Conservation (phyloP, 1,140 invertebrate species). For the Ceratosolen solmsi region DNA sequence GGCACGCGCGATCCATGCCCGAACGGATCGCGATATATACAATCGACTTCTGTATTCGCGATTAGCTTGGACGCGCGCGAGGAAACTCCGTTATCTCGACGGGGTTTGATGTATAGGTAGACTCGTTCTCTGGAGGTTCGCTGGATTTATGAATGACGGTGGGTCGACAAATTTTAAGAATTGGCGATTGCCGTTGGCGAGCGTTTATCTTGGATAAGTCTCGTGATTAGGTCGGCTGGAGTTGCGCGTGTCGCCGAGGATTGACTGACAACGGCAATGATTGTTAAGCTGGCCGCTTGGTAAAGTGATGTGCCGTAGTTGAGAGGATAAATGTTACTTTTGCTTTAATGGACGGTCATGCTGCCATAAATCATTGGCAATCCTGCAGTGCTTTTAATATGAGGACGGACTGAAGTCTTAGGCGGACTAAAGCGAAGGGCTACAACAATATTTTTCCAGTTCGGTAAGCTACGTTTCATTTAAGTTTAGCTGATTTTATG, state of each 20-base stretch:
- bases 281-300: background rate
- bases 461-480: slow-evolving; percentile 16
- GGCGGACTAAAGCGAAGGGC: background rate
- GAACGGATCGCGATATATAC: no score
- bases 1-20: background rate
- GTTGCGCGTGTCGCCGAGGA: background rate
- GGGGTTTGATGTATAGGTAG: background rate
- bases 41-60: no score
- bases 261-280: background rate
- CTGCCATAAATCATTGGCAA: background rate
- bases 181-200: no score
- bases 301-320: background rate
- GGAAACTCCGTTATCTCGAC: no score
- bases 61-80: no score
- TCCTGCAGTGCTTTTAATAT: background rate
- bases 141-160: no score
- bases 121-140: background rate
- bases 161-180: no score
- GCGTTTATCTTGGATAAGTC: no score
- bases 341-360: background rate
- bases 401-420: background rate
- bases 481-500: no score
- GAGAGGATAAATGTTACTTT: background rate
- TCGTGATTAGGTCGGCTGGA: background rate
- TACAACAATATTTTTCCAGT: background rate